Base-by-base conservation (phyloP, 1,140 invertebrate genomes). In the Aphidius ervi region DNA sequence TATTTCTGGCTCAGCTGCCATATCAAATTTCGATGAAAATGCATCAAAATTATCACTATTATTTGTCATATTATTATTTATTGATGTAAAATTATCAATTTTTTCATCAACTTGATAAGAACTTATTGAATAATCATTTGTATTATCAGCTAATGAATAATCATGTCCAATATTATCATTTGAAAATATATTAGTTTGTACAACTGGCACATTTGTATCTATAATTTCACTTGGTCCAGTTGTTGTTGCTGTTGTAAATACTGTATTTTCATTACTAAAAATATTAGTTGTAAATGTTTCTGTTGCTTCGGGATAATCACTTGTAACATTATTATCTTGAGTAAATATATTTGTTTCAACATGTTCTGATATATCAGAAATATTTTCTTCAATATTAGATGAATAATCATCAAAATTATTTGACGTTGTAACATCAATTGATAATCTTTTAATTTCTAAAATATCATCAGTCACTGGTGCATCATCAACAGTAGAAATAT, bases 11-110 rank as follows among this genome's bases (percentile, higher is more conserved):
- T 86, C 82, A 8, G 82, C 84, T 5, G 82, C 85, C 48, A 82
- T 88, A 54, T 94, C 91, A 67, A 95, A 95, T 74, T 93, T 92
- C 1, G 90, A 88, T 4, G 91, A 87, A 68, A 95, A 95, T 1
- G 89, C 91, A 75, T 94, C 92, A 61, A 91, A 91, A 16, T 86
- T 85, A 63, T 90, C 88, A 3, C 78, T 76, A 0, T 70, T 66
- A 71, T 79, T 58, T 77, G 82, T 63, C 67, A 79, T 65, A 68
- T 77, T 58, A 74, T 80, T 68, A 62, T 81, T 68, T 69, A 82
- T 67, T 39, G 64, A 67, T 0, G 70, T 63, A 9, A 77, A 73
- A 42, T 67, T 66, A 41, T 76, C 70, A n/a, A 76, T 46, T 9
- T 70, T 53, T 4, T 72, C 67, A 6, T 70, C 66, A 9, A 62